phyloP scores from a whole-genome alignment of 2,113 vertebrate species.

The Osmerus mordax region DNA sequence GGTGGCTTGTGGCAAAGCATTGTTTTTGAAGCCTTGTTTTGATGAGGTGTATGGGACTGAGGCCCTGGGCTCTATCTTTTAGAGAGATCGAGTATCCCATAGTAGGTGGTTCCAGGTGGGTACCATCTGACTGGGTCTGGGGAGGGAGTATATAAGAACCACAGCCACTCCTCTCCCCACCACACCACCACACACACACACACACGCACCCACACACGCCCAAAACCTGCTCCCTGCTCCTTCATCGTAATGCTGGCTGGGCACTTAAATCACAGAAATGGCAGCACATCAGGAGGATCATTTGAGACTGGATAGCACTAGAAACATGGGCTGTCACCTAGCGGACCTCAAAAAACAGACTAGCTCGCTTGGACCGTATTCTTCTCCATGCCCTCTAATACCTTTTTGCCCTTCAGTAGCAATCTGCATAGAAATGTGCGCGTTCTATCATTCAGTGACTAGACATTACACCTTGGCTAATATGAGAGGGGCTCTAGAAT shows the following conservation, averaged over 20 bases:
- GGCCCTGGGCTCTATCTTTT: constrained; percentile 62
- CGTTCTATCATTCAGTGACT: constrained; percentile 67
- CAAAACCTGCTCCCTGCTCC: constrained; percentile 41
- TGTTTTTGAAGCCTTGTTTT: constrained; percentile 51
- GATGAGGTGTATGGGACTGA: constrained; percentile 7
- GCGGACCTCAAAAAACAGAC: constrained; percentile 63
- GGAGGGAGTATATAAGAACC: constrained; percentile 59
- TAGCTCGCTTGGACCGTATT: constrained; percentile 28
- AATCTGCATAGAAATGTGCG: constrained; percentile 71
- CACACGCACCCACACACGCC: neutral
- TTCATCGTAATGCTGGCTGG: constrained; percentile 58
- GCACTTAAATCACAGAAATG: constrained; percentile 74
- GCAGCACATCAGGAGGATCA: constrained; percentile 74
- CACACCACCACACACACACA: neutral
- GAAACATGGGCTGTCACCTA: constrained; percentile 65
- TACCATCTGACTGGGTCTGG: constrained; percentile 37
- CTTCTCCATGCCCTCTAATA: constrained; percentile 64
- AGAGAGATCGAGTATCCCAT: constrained; percentile 63
- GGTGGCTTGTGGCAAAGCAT: constrained; percentile 60
- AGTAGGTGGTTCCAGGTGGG: constrained; percentile 60
- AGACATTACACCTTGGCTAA: constrained; percentile 69
- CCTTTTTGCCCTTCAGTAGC: constrained; percentile 66
- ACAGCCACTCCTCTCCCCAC: constrained; percentile 1
- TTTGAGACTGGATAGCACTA: constrained; percentile 67
- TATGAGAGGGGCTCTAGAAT: constrained; percentile 56